phyloP scores from a whole-genome alignment of 2,888 invertebrate genomes.

The Nomada ferruginata region DNA sequence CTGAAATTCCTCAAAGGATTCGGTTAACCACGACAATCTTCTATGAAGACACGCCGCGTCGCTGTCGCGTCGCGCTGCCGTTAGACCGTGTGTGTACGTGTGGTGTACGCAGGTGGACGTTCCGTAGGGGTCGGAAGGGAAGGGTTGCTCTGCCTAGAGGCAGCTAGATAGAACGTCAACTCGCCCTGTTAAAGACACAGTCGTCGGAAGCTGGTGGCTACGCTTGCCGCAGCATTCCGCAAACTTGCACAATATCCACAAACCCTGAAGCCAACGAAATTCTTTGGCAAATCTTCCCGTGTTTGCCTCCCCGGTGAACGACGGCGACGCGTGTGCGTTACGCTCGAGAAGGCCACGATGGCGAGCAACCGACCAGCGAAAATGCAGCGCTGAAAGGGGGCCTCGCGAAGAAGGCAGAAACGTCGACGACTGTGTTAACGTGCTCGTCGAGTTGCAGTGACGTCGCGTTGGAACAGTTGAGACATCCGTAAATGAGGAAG shows the following conservation, averaged over 20 bases:
- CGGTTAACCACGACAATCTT: slow-evolving; percentile 55
- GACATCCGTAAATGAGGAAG: slow-evolving; percentile 31
- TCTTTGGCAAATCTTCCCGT: slow-evolving; percentile 45
- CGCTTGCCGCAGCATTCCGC: slow-evolving; percentile 50
- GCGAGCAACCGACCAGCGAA: neutral
- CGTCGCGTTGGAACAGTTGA: slow-evolving; percentile 28
- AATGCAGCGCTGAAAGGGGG: slow-evolving; percentile 13
- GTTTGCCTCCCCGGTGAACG: slow-evolving; percentile 8
- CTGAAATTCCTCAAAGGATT: slow-evolving; percentile 67
- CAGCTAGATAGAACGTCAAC: slow-evolving; percentile 36
- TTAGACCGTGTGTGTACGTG: neutral
- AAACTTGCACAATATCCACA: slow-evolving; percentile 62
- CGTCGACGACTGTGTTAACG: slow-evolving; percentile 15
- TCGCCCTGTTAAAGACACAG: slow-evolving; percentile 27
- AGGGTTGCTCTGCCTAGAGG: neutral
- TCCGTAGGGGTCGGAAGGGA: slow-evolving; percentile 16
- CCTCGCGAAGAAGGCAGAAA: slow-evolving; percentile 9
- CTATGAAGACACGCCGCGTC: slow-evolving; percentile 37
- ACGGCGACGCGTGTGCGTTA: slow-evolving; percentile 4
- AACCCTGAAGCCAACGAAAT: slow-evolving; percentile 39
- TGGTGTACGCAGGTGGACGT: slow-evolving; percentile 43
- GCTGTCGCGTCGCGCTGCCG: neutral
- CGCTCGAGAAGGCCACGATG: neutral
- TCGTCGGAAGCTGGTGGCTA: slow-evolving; percentile 14
- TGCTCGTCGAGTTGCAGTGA: neutral